Evolutionary conservation across 2,888 invertebrate species (phyloP), one percentile per base, ranked within the genome.

Genomic region (Phaonia tiefii): DNA sequence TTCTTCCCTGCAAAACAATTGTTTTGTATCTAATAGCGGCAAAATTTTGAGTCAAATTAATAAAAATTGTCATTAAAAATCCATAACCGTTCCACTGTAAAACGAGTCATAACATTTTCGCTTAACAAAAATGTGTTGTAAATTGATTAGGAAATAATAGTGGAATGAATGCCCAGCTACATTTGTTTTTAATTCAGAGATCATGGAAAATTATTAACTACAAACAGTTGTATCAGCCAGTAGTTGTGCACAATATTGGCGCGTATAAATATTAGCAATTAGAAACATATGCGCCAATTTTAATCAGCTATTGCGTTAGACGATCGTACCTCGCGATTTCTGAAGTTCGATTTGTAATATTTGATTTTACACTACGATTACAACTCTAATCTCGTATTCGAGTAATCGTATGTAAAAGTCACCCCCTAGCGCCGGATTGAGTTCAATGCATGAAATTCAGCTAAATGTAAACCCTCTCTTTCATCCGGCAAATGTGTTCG

Each of bases 201-300:
- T 63, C 26, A 26, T 22, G 44, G 15, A n/a, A 46, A 63, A 46
- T 65, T 37, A 25, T 65, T 15, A 65, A 63, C n/a, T 42, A n/a
- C 17, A 20, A 49, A 54, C 54, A 54, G 10, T 8, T 54, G 54
- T 25, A 25, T 22, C 20, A 49, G 8, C 31, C 31, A 31, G 31
- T n/a, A 56, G 17, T 22, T n/a, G 15, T 26, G n/a, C 2, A 31
- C 4, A 56, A 56, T n/a, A 26, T n/a, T 3, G 26, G n/a, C 20
- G 25, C 8, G 4, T 58, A 58, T 39, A n/a, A 49, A 37, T 56
- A 42, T 31, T 3, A 26, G 37, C 60, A 71, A 77, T 80, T 80
- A 71, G 26, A 77, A 77, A 60, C 77, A 77, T 77, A 71, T 77
- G 80, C 74, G 71, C 70, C 70, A 71, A 46, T 75, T 80, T 60